Base-by-base conservation (phyloP, 2,113 vertebrate species). In the Rhodinocichla rosea region DNA sequence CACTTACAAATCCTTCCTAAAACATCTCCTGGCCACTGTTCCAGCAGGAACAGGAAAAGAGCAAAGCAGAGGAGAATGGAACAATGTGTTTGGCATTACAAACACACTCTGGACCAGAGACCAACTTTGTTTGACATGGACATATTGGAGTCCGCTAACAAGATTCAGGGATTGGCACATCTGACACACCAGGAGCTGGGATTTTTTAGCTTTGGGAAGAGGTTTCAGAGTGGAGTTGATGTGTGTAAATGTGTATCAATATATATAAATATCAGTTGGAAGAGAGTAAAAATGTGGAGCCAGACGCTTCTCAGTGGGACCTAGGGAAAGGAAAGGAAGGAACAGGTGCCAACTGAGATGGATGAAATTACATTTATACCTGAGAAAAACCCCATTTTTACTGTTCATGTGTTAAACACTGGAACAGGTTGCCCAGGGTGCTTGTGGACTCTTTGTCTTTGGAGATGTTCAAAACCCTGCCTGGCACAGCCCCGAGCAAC, bases 351-450 rank as follows among this genome's bases (percentile, higher is more conserved):
- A 42, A 56, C 26, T 90, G 56, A 70, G 33, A 37, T 42, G 42
- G 2, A 22, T 1, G 0, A 77, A 42, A 42, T 84, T 70, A 22
- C 5, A 44, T 65, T 84, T 74, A 53, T 92, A 74, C 0, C 0
- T 57, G 42, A 70, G 52, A 42, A 59, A 47, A 57, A 6, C 3
- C 6, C 0, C 2, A 3, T 40, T 40, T 77, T 81, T 81, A 35
- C 14, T 67, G 2, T 62, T 50, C 13, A 28, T 16, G 7, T 45
- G 33, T 78, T 67, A 49, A 71, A 45, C 16, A 44, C 19, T 63
- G 28, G 9, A 57, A 49, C 9, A 39, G 10, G 20, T 63, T 88
- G 16, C 5, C 1, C 7, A 55, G 47, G 50, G 32, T 62, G 42
- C n/a, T 37, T 75, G 32, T 53, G 45, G 42, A 27, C 30, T 79